Percentiles rank a stretch among this genome's conserved stretches.
These are phyloP conservation scores for Eupleurogrammus muticus DNA, from an alignment of 2,797 vertebrate species.

Conservation along the genomic window DNA sequence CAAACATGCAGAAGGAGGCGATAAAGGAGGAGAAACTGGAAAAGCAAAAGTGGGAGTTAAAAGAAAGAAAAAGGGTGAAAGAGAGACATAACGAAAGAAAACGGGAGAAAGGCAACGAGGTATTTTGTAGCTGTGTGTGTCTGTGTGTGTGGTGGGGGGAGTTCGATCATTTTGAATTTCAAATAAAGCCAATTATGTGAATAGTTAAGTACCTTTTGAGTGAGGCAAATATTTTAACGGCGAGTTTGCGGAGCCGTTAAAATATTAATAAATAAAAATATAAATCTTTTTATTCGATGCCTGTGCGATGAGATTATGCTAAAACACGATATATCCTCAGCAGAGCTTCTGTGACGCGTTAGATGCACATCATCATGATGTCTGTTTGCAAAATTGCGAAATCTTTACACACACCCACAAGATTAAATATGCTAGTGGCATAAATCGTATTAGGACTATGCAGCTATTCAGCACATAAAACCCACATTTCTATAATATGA, in stretches of 20 bases:
- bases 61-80: constrained; percentile 70
- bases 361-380: constrained; percentile 3
- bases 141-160: too few relatives aligned
- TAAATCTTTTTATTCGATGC: constrained; percentile 25
- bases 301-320: not conserved
- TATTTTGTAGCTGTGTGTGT: constrained; percentile 63
- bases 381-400: not conserved
- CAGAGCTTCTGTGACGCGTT: not conserved
- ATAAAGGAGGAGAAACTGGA: constrained; percentile 77
- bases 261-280: too few relatives aligned
- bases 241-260: not conserved
- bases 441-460: not conserved
- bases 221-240: not conserved
- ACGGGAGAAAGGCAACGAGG: constrained; percentile 73
- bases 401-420: not conserved
- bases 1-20: constrained; percentile 79
- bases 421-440: not conserved
- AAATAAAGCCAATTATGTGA: constrained; percentile 27
- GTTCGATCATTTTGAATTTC: constrained; percentile 68
- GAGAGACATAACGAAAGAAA: constrained; percentile 66
- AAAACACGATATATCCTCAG: constrained; percentile 3
- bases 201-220: too few relatives aligned
- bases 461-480: constrained; percentile 28
- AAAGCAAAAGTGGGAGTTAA: constrained; percentile 74
- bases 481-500: constrained; percentile 19